Conservation (phyloP, 2,113 vertebrate species). For the Leptocoma aspasia region DNA sequence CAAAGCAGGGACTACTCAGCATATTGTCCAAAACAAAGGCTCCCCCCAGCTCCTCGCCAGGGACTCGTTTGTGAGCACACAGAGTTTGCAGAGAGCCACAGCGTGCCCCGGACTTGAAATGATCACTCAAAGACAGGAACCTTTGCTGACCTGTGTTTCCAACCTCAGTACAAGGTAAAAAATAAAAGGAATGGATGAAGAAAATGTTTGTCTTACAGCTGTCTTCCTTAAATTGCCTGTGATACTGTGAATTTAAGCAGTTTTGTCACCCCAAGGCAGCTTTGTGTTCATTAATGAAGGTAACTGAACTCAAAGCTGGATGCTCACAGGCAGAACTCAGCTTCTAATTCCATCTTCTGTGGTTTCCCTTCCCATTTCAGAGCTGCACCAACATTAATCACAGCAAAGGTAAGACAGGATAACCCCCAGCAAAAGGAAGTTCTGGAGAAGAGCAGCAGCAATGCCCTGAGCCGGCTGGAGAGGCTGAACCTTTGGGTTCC, state of each 20-base stretch:
- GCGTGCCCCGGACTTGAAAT: neutral
- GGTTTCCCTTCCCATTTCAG: neutral
- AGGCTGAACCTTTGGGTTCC: neutral
- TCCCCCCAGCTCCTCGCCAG: neutral
- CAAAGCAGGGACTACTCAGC: constrained; percentile 38
- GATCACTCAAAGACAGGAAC: neutral
- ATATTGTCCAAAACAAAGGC: constrained; percentile 43
- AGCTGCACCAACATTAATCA: neutral
- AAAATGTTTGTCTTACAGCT: neutral
- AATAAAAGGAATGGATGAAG: neutral
- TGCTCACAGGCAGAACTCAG: neutral
- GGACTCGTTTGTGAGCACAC: neutral
- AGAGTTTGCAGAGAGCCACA: neutral
- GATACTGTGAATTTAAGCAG: neutral
- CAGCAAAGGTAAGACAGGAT: neutral
- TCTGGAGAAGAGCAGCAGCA: neutral
- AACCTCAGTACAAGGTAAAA: neutral
- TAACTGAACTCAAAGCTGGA: neutral
- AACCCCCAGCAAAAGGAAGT: neutral
- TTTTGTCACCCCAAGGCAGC: neutral
- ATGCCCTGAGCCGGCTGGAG: neutral
- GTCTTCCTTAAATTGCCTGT: neutral
- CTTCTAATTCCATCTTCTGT: neutral
- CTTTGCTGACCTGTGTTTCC: neutral
- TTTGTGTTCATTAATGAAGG: neutral